Conservation (phyloP, 35 echinoderm and acorn worm genomes). For the Ophiothrix spiculata region DNA sequence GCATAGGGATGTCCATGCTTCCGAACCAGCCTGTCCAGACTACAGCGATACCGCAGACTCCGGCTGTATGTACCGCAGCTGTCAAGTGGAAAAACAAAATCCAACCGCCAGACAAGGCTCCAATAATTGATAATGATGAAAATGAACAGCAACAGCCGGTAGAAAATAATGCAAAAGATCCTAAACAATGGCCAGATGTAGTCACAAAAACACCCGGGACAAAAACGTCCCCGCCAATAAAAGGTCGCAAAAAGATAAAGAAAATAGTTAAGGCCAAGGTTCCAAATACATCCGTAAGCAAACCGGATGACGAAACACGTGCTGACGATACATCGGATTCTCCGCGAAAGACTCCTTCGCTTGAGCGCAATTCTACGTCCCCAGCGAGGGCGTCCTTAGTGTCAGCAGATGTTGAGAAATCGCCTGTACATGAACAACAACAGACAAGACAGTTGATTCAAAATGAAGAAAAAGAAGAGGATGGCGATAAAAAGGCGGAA, state of each 20-base stretch:
- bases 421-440: neutral
- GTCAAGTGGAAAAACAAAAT: constrained; percentile 36
- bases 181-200: neutral
- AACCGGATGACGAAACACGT: too few relatives aligned
- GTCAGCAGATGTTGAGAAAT: neutral
- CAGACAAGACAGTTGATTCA: neutral
- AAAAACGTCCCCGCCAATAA: too few relatives aligned
- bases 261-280: too few relatives aligned
- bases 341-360: neutral
- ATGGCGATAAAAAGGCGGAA: neutral
- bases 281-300: too few relatives aligned
- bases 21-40: neutral
- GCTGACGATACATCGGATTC: too few relatives aligned
- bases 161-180: neutral
- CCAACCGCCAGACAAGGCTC: neutral
- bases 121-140: neutral
- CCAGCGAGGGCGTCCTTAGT: constrained; percentile 2
- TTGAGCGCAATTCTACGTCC: neutral
- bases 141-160: neutral
- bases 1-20: neutral
- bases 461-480: neutral
- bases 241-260: too few relatives aligned
- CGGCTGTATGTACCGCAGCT: constrained; percentile 28
- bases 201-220: neutral
- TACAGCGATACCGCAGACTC: constrained; percentile 11